Base-by-base conservation (phyloP, 2,888 invertebrate species). In the Magallana nippona region DNA sequence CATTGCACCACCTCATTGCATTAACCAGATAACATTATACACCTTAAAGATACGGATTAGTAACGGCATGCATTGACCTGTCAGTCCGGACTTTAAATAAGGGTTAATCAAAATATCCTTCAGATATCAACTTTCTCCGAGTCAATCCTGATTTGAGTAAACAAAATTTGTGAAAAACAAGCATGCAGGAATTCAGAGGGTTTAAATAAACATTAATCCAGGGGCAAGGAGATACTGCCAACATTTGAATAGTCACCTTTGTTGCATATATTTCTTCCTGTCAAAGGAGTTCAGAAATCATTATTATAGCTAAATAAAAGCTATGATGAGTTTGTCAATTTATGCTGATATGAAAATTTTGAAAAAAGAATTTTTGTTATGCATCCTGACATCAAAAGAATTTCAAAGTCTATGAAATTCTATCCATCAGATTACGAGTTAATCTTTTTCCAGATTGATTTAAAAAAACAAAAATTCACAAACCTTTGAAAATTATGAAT, bases 391-490 rank as follows among this genome's bases (percentile, higher is more conserved):
- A 44, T 44, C 8, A 44, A 8, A 44, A 5, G 44, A 44, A 44
- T 44, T 44, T 44, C 44, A 44, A 44, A 44, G 44, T 44, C 0
- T 44, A 44, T 44, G 44, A 44, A 44, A 19, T 60, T 71, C 27
- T 71, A 13, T 32, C 15, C 27, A 10, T 27, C 22, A 15, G 71
- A 71, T 22, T 63, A 3, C 15, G 71, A 32, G 32, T 71, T 71
- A 71, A 63, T 63, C 63, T 27, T 15, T 63, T 63, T 32, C 32
- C 19, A 63, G 22, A 63, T 22, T 27, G 27, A 22, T 63, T 19
- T 63, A 22, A 63, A 22, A 15, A 19, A 71, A 71, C 71, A 63
- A 63, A 63, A 63, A 63, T 27, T 27, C 63, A 63, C 22, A 71
- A 71, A 71, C 27, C 27, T 22, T 22, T 27, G 32, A 71, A 15